Conservation (phyloP, 2,888 invertebrate genomes). For the Neoscelio sp. region DNA sequence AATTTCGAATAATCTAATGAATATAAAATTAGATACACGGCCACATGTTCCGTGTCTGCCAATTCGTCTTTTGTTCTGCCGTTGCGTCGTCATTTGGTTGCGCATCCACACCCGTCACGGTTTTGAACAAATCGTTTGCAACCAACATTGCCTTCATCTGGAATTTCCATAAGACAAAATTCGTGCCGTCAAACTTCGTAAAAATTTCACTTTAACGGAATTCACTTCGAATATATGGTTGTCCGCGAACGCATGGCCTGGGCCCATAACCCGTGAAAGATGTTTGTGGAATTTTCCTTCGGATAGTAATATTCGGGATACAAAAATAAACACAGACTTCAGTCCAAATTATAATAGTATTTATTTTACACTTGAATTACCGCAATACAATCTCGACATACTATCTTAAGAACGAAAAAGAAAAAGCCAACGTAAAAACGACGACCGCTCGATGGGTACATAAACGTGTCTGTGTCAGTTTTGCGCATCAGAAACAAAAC, state of each 20-base stretch:
- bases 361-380: too few species aligned
- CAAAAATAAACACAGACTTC: too few species aligned
- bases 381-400: too few species aligned
- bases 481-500: too few species aligned
- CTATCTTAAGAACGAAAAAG: too few species aligned
- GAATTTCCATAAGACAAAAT: neutral
- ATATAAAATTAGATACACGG: conserved; percentile 44
- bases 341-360: too few species aligned
- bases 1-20: conserved; percentile 32
- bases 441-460: too few species aligned
- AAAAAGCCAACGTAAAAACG: too few species aligned
- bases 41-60: conserved; percentile 30
- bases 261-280: neutral
- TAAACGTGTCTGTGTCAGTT: too few species aligned
- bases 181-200: neutral
- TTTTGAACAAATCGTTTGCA: neutral
- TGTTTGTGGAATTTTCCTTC: neutral
- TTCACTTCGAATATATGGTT: neutral
- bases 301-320: too few species aligned
- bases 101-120: neutral
- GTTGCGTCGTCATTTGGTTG: neutral
- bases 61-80: neutral
- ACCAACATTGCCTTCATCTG: neutral
- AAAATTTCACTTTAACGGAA: neutral
- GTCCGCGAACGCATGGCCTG: neutral